Conservation (phyloP, 2,797 vertebrate species). For the Podargus strigoides region DNA sequence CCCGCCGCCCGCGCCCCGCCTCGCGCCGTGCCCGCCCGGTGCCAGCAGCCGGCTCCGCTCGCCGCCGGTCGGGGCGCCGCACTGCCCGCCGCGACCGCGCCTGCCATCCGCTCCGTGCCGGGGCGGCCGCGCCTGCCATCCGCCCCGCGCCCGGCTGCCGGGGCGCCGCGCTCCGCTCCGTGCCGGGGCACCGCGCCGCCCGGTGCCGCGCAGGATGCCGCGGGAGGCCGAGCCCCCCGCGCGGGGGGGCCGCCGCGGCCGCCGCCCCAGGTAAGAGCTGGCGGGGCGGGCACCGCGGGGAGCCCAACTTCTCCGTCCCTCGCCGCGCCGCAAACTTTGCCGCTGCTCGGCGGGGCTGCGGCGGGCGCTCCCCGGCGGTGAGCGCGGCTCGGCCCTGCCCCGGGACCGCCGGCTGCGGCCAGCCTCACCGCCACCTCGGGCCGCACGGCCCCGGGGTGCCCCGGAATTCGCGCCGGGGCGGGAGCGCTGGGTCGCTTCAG, state of each 20-base stretch:
- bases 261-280: conserved; percentile 44
- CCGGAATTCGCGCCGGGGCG: too few species aligned
- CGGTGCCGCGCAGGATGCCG: background rate
- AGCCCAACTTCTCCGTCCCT: conserved; percentile 11
- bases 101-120: background rate
- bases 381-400: background rate
- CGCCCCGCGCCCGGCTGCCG: too few species aligned
- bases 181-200: background rate
- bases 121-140: background rate
- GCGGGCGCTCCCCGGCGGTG: background rate
- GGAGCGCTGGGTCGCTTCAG: too few species aligned
- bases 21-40: background rate
- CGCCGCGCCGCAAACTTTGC: conserved; percentile 31
- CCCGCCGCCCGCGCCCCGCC: conserved; percentile 51
- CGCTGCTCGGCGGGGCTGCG: background rate
- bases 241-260: background rate
- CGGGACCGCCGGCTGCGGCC: background rate
- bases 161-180: background rate
- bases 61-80: background rate
- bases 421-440: background rate
- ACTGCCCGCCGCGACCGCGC: background rate
- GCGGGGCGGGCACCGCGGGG: background rate
- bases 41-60: background rate
- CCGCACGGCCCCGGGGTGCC: too few species aligned
- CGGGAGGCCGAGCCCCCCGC: conserved; percentile 1